Percentiles rank a stretch among this genome's conserved stretches.
Conservation (phyloP, 2,888 invertebrate species). For the Rhagium mordax region DNA sequence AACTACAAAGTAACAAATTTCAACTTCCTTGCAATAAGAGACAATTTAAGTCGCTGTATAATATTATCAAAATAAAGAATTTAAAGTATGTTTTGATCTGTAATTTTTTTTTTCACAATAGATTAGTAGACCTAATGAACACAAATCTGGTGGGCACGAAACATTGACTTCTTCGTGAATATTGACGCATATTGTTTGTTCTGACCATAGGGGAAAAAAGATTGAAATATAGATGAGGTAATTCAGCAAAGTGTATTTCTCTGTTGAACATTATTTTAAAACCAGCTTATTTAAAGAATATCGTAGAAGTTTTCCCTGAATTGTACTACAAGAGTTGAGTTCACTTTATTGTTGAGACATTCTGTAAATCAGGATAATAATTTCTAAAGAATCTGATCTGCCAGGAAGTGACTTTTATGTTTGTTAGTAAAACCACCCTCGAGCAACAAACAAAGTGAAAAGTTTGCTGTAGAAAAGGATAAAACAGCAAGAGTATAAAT, state of each 20-base stretch:
- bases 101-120: too few relatives aligned
- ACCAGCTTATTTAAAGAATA: background rate
- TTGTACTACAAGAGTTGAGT: slow-evolving; percentile 8
- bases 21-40: too few relatives aligned
- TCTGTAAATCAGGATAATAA: slow-evolving; percentile 33
- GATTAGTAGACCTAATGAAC: background rate
- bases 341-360: slow-evolving; percentile 19
- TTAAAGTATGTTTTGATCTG: too few relatives aligned
- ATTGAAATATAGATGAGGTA: background rate
- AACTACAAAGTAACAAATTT: too few relatives aligned
- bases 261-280: slow-evolving; percentile 11
- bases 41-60: too few relatives aligned
- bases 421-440: slow-evolving; percentile 3
- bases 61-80: too few relatives aligned
- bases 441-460: slow-evolving; percentile 12
- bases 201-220: background rate
- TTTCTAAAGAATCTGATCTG: slow-evolving; percentile 25
- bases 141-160: background rate
- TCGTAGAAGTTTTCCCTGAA: slow-evolving; percentile 1
- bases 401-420: slow-evolving; percentile 26
- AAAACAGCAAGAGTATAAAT: background rate
- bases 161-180: background rate
- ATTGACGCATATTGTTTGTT: background rate
- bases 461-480: slow-evolving; percentile 6
- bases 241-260: background rate